Evolutionary conservation across 2,797 vertebrate species (phyloP).

Genomic region (Sylvia borin): DNA sequence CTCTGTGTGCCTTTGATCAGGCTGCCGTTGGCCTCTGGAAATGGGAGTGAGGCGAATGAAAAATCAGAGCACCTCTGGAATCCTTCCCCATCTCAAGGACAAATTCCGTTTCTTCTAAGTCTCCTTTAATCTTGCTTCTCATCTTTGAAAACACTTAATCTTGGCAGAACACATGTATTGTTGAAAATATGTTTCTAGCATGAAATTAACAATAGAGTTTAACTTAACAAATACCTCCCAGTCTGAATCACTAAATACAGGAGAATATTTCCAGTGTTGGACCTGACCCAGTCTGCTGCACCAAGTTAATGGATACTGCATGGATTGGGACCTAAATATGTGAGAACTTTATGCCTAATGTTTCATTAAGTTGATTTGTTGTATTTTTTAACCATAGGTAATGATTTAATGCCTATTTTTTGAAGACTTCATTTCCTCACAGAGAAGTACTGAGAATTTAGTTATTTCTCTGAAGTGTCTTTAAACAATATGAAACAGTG

Average conservation of each 20-base stretch:
- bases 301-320: neutral
- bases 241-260: neutral
- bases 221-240: neutral
- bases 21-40: neutral
- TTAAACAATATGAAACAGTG: neutral
- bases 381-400: neutral
- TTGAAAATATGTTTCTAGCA: neutral
- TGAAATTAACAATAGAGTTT: neutral
- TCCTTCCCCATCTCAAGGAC: neutral
- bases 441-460: neutral
- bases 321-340: neutral
- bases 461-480: neutral
- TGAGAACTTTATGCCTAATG: neutral
- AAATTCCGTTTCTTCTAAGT: neutral
- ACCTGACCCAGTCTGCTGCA: neutral
- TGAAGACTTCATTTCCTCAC: neutral
- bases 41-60: neutral
- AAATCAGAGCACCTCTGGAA: neutral
- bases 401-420: neutral
- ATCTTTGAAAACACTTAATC: neutral
- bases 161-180: neutral
- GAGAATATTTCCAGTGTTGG: neutral
- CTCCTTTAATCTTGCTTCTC: neutral
- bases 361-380: slow-evolving; percentile 17
- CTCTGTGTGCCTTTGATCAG: neutral